phyloP scores from a whole-genome alignment of 1,140 invertebrate species.

The Papilio helenus region DNA sequence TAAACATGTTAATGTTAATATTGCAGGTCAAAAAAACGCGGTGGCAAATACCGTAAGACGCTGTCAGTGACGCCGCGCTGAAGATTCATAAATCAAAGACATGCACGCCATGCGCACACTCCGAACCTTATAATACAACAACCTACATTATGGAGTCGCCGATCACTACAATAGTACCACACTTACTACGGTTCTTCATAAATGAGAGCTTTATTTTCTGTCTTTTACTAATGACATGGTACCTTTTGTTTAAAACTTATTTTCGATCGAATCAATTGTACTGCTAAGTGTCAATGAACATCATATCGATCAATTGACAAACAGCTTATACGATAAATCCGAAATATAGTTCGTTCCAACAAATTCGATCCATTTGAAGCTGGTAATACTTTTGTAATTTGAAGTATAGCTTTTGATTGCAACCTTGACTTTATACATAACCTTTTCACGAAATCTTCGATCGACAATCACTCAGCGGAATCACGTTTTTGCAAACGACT shows the following conservation, averaged over 20 bases:
- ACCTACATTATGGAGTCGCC: not conserved
- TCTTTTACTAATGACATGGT: too few relatives aligned
- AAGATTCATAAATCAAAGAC: constrained; percentile 9
- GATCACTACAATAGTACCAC: too few relatives aligned
- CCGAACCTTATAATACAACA: not conserved
- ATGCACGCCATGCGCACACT: not conserved
- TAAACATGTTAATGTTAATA: too few relatives aligned
- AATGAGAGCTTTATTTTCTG: too few relatives aligned
- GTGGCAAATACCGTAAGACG: not conserved
- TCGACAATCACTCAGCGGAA: constrained; percentile 17
- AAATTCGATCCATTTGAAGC: not conserved
- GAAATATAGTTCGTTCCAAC: not conserved
- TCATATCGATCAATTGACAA: too few relatives aligned
- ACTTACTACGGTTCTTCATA: too few relatives aligned
- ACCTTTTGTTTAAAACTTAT: too few relatives aligned
- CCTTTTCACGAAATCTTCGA: constrained; percentile 17
- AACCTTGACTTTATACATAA: constrained; percentile 2
- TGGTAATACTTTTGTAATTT: not conserved
- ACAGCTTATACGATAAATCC: too few relatives aligned
- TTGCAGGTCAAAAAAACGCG: not conserved
- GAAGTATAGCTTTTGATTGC: not conserved
- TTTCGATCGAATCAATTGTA: too few relatives aligned
- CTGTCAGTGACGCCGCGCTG: not conserved
- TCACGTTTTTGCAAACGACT: constrained; percentile 7
- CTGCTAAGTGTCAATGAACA: too few relatives aligned